Conservation (phyloP, 2,888 invertebrate species). For the Synanthedon vespiformis region DNA sequence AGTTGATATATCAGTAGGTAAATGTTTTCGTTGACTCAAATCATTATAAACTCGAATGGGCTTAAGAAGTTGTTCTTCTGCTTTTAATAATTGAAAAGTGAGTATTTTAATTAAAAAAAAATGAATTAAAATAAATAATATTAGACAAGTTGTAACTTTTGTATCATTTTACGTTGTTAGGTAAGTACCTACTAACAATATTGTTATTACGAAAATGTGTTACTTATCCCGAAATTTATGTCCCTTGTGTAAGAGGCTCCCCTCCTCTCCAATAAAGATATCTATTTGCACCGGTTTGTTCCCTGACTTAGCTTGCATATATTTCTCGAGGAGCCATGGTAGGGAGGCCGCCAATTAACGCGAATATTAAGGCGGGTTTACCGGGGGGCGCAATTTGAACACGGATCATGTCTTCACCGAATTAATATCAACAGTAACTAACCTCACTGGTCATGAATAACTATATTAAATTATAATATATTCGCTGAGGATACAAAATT, state of each 20-base stretch:
- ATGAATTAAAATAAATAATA: too few relatives aligned
- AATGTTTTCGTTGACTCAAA: too few relatives aligned
- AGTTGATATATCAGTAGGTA: too few relatives aligned
- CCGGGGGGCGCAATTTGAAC: constrained; percentile 12
- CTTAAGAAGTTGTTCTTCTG: too few relatives aligned
- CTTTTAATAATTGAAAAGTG: too few relatives aligned
- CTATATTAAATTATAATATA: not conserved
- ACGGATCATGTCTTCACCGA: constrained; percentile 11
- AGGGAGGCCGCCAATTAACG: constrained; percentile 12
- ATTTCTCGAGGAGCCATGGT: not conserved
- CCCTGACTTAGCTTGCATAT: not conserved
- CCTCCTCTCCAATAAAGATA: not conserved
- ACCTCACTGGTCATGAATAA: not conserved
- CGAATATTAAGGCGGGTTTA: constrained; percentile 11
- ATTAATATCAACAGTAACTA: not conserved
- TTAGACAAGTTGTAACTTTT: too few relatives aligned
- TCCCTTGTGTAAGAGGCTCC: not conserved
- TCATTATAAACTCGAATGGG: too few relatives aligned
- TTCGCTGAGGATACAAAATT: too few relatives aligned
- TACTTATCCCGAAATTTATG: not conserved
- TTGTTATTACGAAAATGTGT: too few relatives aligned
- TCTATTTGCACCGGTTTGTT: not conserved
- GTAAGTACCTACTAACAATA: too few relatives aligned
- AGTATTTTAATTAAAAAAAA: too few relatives aligned
- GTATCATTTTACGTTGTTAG: too few relatives aligned